Evolutionary conservation across 2,888 invertebrate species (phyloP).

Genomic region (Apamea sordens): DNA sequence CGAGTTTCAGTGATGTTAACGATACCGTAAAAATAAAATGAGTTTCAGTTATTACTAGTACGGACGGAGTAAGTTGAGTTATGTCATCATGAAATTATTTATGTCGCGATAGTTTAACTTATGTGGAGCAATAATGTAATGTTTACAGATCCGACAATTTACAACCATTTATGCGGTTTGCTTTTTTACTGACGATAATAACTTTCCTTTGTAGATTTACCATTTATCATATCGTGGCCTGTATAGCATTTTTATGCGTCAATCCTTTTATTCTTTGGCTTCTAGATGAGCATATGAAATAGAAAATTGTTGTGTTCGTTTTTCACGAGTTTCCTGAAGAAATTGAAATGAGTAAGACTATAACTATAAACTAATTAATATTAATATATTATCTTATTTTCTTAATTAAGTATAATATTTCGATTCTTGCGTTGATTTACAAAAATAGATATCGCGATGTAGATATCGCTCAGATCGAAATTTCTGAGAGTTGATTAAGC

Average conservation of each 20-base stretch:
- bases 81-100: conserved; percentile 19
- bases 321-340: not conserved
- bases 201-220: not conserved
- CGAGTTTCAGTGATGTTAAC: conserved; percentile 22
- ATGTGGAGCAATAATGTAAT: conserved; percentile 9
- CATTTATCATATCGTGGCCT: not conserved
- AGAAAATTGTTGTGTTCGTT: not conserved
- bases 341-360: not conserved
- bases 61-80: conserved; percentile 7
- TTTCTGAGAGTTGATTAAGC: not conserved
- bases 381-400: no score
- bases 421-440: conserved; percentile 1
- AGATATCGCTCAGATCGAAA: not conserved
- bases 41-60: conserved; percentile 10
- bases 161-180: not conserved
- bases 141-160: conserved; percentile 16
- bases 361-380: no score
- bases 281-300: not conserved
- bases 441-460: not conserved
- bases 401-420: not conserved
- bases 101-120: conserved; percentile 19
- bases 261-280: not conserved
- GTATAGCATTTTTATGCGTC: not conserved
- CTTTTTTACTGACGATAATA: not conserved
- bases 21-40: conserved; percentile 31